Base-by-base conservation (phyloP, 1,140 invertebrate genomes). In the Cotesia typhae region DNA sequence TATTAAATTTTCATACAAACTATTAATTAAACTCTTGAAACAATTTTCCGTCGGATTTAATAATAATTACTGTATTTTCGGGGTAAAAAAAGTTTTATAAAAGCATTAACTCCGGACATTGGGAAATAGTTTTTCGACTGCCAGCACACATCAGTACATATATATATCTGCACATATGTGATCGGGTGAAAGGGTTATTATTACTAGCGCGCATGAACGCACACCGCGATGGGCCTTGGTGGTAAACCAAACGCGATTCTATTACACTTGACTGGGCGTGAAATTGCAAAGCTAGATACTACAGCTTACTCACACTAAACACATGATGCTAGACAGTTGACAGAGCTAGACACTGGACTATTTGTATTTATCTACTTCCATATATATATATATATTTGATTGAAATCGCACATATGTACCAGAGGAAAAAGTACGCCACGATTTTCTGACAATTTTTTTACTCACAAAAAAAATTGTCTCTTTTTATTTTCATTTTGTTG, bases 181-280 rank as follows among this genome's bases (percentile, higher is more conserved):
- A 9, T 47, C 10, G 51, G 51, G 10, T 4, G 2, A 64, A 14
- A 10, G 41, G 65, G 61, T 72, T 72, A 67, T 72, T 72, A 72
- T 67, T 65, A 67, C 35, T 67, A 36, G 9, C 53, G 55, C 36
- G 47, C 64, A 67, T 63, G 64, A 9, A 28, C 71, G 59, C 52
- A 66, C 52, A 72, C 35, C 52, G 12, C 52, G 73, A 74, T 74
- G 73, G 67, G 51, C 51, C 64, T 74, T 66, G 14, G 73, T 70
- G 73, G 68, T 73, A 53, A 72, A 67, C 67, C 67, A 66, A 70
- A 70, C 55, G 41, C 57, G 72, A 73, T 70, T 74, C 59, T 53
- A 74, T 76, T 74, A 70, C 72, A 71, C 61, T 70, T 70, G 71
- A 72, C 67, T 73, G 71, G 60, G 63, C 72, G 74, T 66, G 67